Base-by-base conservation (phyloP, 2,113 vertebrate genomes). In the Boulengeromyrus knoepffleri region DNA sequence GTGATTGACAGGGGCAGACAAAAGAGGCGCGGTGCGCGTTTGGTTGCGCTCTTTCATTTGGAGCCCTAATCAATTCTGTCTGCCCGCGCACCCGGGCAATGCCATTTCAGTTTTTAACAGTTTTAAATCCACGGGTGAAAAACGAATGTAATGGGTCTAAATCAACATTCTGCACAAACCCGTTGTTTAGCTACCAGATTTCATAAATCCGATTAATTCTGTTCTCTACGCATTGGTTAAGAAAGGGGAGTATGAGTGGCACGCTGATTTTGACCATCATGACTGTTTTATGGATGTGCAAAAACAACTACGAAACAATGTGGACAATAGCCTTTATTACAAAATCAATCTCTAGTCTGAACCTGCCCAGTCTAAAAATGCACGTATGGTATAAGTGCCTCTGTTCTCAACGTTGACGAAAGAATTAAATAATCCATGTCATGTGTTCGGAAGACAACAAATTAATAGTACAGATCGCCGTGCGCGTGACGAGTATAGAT, bases 1-100 rank as follows among this genome's bases (percentile, higher is more conserved):
- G 21, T 85, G 88, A 90, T 58, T 86, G 45, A 91, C 88, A 53
- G 49, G 50, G 46, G 15, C 85, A 89, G 89, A 91, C 89, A 92
- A 91, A 90, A 90, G 90, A 88, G 62, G 46, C 89, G 74, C 50
- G 70, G 84, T 87, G 46, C 52, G 90, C 80, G 56, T 87, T 83
- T 85, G 80, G 70, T 85, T 50, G 15, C 56, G 19, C 27, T 50
- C 88, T 87, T 85, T 87, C 53, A 83, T 31, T 27, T 17, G 46
- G 46, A 49, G 24, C 21, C 31, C 13, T 15, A 19, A 52, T 80
- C 46, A 24, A 52, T 83, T 49, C 70, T 21, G 47, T 36, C 46
- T 47, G 12, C 24, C 27, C 88, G 52, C 47, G n/a, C 88, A 45
- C 2, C 42, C 62, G 9, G 1, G 62, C 62, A 27, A 13, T 12